Evolutionary conservation across 2,113 vertebrate genomes (phyloP), one percentile per base, ranked within the genome.

Genomic region (Epinephelus fuscoguttatus): DNA sequence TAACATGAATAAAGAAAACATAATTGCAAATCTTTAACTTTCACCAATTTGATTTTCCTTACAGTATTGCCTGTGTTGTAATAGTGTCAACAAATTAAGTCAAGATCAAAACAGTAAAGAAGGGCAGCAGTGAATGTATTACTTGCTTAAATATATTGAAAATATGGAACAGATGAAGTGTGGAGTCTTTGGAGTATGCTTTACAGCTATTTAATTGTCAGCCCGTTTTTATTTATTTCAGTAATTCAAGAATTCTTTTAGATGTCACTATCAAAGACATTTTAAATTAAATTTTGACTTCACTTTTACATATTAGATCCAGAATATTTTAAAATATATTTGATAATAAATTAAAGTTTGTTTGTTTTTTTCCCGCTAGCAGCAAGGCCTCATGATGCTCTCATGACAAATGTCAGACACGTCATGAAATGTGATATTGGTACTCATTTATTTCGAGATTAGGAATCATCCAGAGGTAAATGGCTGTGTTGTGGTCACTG

Each of bases 111-210:
- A 21, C 42, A 27, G 23, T 60, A 6, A 19, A 30, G 12, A 10
- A 33, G 45, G 27, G 9, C 57, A 13, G n/a, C 6, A 12, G 53
- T 77, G 56, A 75, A 67, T 90, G 75, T 66, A 60, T 23, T 47
- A 23, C 27, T 42, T 75, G 37, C 78, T 56, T 64, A 64, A 81
- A 60, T 60, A 21, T 19, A 11, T 27, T 27, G 9, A 45, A 47
- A 30, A 30, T 72, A 12, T 45, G n/a, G 15, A 59, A 45, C 21
- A 17, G 12, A 47, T 45, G 37, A 45, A 19, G 27, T 37, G 30
- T 61, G 14, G 14, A 19, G 6, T 45, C 6, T 56, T 30, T 30
- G 30, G 13, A 42, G 15, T 21, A 15, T 14, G 5, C 10, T 68
- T n/a, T 68, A 5, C 6, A 33, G 21, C 6, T 9, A 21, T 62